phyloP scores from a whole-genome alignment of 2,113 vertebrate genomes.

The Gymnarchus niloticus region DNA sequence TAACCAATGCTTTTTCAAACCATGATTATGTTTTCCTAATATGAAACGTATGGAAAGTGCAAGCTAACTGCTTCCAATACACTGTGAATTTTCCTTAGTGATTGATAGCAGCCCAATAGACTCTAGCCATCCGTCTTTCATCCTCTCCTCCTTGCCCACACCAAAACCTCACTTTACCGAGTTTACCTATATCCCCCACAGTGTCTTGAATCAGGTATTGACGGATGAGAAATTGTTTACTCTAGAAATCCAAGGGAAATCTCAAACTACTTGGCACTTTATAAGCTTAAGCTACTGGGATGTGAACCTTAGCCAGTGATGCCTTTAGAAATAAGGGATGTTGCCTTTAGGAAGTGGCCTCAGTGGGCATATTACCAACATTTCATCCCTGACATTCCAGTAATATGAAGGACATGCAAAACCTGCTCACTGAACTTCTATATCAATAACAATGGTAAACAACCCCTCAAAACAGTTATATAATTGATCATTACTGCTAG shows the following conservation, averaged over 20 bases:
- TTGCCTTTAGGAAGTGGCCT: not conserved
- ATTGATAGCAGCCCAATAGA: not conserved
- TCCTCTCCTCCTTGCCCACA: not conserved
- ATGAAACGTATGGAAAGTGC: not conserved
- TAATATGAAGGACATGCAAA: not conserved
- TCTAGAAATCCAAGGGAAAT: not conserved
- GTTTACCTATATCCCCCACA: not conserved
- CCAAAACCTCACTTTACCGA: not conserved
- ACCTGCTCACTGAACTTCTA: not conserved
- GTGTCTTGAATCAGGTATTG: not conserved
- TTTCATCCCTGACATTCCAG: too few relatives aligned
- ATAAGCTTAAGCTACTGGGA: not conserved
- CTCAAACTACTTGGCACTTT: not conserved
- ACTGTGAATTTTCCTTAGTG: not conserved
- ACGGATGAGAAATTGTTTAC: not conserved
- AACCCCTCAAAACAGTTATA: not conserved
- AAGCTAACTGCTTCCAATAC: not conserved
- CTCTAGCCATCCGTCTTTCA: not conserved
- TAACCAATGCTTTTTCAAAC: not conserved
- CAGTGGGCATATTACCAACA: not conserved
- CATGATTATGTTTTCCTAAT: too few relatives aligned
- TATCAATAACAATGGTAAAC: not conserved
- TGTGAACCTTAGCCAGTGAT: not conserved
- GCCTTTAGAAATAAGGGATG: not conserved
- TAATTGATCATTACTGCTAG: not conserved